Base-by-base conservation (phyloP, 2,888 invertebrate genomes). In the Acleris emargana region DNA sequence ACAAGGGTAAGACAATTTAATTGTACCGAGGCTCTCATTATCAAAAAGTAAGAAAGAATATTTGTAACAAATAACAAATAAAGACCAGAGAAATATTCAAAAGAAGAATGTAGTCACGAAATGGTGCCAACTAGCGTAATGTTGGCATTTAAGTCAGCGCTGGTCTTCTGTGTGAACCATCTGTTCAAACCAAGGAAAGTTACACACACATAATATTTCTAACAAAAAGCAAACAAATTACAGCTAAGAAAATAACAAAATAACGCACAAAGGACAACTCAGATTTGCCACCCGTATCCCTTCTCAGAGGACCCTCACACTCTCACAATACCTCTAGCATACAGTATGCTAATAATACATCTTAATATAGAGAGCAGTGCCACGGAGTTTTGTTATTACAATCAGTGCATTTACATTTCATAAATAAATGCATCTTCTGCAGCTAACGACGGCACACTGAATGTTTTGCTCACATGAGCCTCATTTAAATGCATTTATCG, bases 331-430 rank as follows among this genome's bases (percentile, higher is more conserved):
- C 32, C 32, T 32, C 32, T 32, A 75, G 69, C 69, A 74, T 81
- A 79, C 85, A 75, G 77, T 87, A 93, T 93, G 93, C 90, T 89
- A 93, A 93, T 93, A 87, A 77, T 86, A 93, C 93, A 93, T 93
- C 93, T 93, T 91, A 93, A 93, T 93, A 91, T 89, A 92, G 89
- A 86, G 87, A 82, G 84, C 87, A 84, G 84, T 85, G 85, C 83
- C 85, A 81, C 78, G 78, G 81, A 83, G 90, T 92, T 93, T 93
- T 91, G 92, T 91, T 93, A 92, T 93, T 93, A 92, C 92, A 93
- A 93, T 91, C 91, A 90, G 87, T 86, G 84, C 84, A 93, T 93
- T 93, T 93, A 91, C 93, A 93, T 93, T 92, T 93, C 92, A 92
- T 92, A 92, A 92, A 92, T 93, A 92, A 92, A 93, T 92, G 91